These are phyloP conservation scores for Ichneumoninae sp. DNA, from an alignment of 2,888 invertebrate species.

Conservation along the genomic window DNA sequence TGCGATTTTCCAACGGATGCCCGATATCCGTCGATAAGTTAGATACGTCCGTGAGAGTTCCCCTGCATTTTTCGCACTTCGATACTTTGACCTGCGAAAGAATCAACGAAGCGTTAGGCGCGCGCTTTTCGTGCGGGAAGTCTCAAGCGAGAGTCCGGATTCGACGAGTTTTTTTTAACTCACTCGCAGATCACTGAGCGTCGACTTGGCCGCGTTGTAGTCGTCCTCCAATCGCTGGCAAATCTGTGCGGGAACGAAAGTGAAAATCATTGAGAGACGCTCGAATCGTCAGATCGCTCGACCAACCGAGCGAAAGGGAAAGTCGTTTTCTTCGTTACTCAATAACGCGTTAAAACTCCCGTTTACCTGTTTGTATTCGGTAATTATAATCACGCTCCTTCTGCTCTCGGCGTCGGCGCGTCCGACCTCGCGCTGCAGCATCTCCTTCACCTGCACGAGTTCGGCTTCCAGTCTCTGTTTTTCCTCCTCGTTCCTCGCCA, in stretches of 20 bases:
- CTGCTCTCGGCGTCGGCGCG: slow-evolving; percentile 90
- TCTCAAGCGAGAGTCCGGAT: slow-evolving; percentile 21
- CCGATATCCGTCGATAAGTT: slow-evolving; percentile 75
- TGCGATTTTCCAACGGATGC: slow-evolving; percentile 79
- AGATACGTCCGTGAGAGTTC: slow-evolving; percentile 74
- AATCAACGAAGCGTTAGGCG: neutral
- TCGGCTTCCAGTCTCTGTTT: slow-evolving; percentile 89
- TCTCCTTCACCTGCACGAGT: slow-evolving; percentile 89
- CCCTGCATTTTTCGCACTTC: slow-evolving; percentile 86
- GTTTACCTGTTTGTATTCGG: slow-evolving; percentile 93
- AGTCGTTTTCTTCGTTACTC: slow-evolving; percentile 2
- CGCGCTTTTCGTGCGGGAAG: neutral
- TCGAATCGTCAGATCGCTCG: slow-evolving; percentile 1
- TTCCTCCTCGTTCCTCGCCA: slow-evolving; percentile 91
- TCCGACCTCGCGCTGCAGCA: slow-evolving; percentile 91
- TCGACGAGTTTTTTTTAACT: slow-evolving; percentile 71
- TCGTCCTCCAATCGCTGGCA: slow-evolving; percentile 95
- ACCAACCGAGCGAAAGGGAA: slow-evolving; percentile 30
- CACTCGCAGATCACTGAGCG: slow-evolving; percentile 89
- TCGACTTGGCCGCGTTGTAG: slow-evolving; percentile 88
- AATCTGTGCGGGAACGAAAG: slow-evolving; percentile 85
- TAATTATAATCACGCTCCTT: slow-evolving; percentile 92
- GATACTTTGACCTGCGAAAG: slow-evolving; percentile 85
- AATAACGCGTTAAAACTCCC: neutral
- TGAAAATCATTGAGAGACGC: slow-evolving; percentile 20